A percentile compares a stretch with the other conserved stretches of the same genome.
These are phyloP conservation scores for Zaprionus camerounensis DNA, from an alignment of 1,140 invertebrate genomes.

Conservation along the genomic window DNA sequence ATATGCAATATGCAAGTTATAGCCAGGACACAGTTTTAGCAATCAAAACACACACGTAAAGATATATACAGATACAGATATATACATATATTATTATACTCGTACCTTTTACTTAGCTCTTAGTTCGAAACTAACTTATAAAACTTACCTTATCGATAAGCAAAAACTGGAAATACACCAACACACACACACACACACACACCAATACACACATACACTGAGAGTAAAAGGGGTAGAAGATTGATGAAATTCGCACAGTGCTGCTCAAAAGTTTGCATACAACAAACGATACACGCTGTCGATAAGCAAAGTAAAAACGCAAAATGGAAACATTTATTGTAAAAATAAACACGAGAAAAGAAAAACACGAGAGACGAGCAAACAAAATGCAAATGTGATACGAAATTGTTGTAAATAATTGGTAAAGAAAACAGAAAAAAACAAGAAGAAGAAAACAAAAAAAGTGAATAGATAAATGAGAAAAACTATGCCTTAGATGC, in stretches of 20 bases:
- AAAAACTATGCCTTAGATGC: conserved; percentile 54
- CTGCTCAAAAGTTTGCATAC: conserved; percentile 81
- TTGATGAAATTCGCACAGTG: conserved; percentile 70
- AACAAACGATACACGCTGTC: conserved; percentile 49
- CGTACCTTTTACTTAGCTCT: conserved; percentile 77
- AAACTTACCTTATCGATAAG: conserved; percentile 8
- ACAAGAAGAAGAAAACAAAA: conserved; percentile 36
- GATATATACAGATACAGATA: conserved; percentile 42
- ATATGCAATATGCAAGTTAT: conserved; percentile 42
- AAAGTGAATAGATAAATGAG: conserved; percentile 44
- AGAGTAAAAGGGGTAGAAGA: conserved; percentile 26
- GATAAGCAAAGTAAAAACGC: conserved; percentile 27
- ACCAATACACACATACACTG: not conserved
- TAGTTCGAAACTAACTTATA: conserved; percentile 63
- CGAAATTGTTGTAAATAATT: conserved; percentile 83
- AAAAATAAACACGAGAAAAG: conserved; percentile 15
- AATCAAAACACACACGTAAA: conserved; percentile 47
- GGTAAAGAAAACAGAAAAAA: conserved; percentile 57
- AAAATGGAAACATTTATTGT: conserved; percentile 34
- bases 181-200: no score
- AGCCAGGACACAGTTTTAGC: conserved; percentile 41
- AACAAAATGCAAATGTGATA: conserved; percentile 78
- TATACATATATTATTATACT: conserved; percentile 75
- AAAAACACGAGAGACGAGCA: conserved; percentile 41
- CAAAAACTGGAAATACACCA: conserved; percentile 1